Evolutionary conservation across 2,888 invertebrate genomes (phyloP), one percentile per base, ranked within the genome.

Genomic region (Adelphocoris suturalis): DNA sequence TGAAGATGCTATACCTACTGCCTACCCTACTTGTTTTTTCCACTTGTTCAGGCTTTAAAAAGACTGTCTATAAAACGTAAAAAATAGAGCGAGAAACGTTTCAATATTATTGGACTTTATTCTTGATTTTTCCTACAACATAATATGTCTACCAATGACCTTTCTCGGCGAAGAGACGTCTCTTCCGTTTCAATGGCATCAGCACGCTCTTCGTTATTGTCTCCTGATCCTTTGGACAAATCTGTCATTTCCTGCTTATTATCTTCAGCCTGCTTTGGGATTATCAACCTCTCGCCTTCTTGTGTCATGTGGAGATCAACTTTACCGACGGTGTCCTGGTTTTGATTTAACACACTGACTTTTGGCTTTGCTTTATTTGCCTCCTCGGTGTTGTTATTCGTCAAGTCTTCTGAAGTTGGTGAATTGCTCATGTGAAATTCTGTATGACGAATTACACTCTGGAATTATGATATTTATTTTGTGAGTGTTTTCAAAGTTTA

Each of bases 91-190:
- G 37, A 37, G n/a, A 37, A 37, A 37, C 37, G 37, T 37, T 37
- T 37, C 37, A 37, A 37, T 37, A 37, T 37, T 37, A 37, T 61
- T 61, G 61, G 61, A 61, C 19, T 78, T 78, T 68, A 76, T 48
- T 37, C 48, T 81, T 37, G 14, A 89, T 89, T 13, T 37, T 88
- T 47, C 80, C 86, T 55, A 57, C 90, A 90, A 85, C 86, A 85
- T 14, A 80, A 47, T 19, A 90, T 27, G 23, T 90, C 88, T 61
- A 80, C 61, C 37, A 88, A 37, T 19, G 88, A 88, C 78, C 88
- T 88, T 55, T 61, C 28, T 47, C 48, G 88, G 13, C 13, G n/a
- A 28, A 88, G 52, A 19, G 80, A n/a, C n/a, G 27, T 28, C 14
- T 55, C 75, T 28, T 61, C 68, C 12, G 89, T 61, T 47, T 46